Evolutionary conservation across 2,888 invertebrate genomes (phyloP).

Genomic region (Taenaris catops): DNA sequence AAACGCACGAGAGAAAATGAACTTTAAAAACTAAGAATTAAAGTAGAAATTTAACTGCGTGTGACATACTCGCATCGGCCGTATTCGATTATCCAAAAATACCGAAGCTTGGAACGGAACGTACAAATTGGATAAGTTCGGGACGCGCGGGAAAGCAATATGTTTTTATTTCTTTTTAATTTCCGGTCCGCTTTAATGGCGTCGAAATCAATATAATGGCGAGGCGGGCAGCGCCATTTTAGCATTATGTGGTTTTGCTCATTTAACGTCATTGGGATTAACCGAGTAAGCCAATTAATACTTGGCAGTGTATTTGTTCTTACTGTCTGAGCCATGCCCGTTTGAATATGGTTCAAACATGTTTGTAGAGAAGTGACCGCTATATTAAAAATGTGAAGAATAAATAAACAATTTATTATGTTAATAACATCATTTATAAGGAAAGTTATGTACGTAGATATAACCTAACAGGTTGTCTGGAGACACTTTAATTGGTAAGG

Average conservation of each 20-base stretch:
- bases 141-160: conserved; percentile 75
- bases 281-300: conserved; percentile 47
- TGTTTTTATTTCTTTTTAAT: conserved; percentile 79
- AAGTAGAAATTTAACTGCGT: conserved; percentile 19
- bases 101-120: conserved; percentile 62
- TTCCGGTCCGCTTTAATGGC: conserved; percentile 77
- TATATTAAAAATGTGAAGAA: too few species aligned
- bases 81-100: conserved; percentile 38
- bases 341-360: too few species aligned
- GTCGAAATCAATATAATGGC: conserved; percentile 78
- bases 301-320: conserved; percentile 39
- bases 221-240: conserved; percentile 64
- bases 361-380: too few species aligned
- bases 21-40: conserved; percentile 15
- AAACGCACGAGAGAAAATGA: conserved; percentile 12
- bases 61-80: conserved; percentile 29
- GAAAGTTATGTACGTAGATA: too few species aligned
- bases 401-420: too few species aligned
- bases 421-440: too few species aligned
- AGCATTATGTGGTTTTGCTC: conserved; percentile 74
- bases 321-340: too few species aligned
- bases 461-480: too few species aligned
- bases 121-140: conserved; percentile 74
- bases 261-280: conserved; percentile 62
- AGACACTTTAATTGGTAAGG: too few species aligned